Base-by-base conservation (phyloP, 2,888 invertebrate species). In the Nomada ruficornis region DNA sequence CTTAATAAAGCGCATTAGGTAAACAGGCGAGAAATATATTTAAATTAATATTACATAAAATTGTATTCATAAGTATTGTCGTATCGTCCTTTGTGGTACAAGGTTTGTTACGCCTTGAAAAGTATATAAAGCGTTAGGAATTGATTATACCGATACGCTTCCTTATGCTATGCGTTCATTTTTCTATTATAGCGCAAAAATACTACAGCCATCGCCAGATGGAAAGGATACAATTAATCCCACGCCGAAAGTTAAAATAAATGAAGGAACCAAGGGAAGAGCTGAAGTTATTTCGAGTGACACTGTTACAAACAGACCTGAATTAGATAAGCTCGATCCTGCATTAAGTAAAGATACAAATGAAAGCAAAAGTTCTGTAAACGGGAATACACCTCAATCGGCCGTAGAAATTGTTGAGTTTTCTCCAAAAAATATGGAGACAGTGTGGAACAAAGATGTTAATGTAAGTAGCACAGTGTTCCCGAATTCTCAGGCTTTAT, bases 111-210 rank as follows among this genome's bases (percentile, higher is more conserved):
- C 20, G 13, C 15, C 13, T 10, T 10, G 9, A 64, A 59, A 69
- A 64, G 42, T 44, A 47, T 47, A 23, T 54, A 54, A 55, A 54
- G 54, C 64, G 23, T 75, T 65, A 44, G 26, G 55, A 59, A 60
- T 52, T 18, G 29, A 47, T 50, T 0, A 23, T 4, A 0, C 10
- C 44, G 29, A 18, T 18, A 0, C 29, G 0, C 23, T 15, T 50
- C 7, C 18, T 81, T 52, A 75, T 57, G 2, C 50, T 42, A 10
- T 52, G 13, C 77, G 55, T 60, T 59, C 11, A 44, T 64, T 42
- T 83, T 68, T 83, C 11, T 36, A 65, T 83, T 83, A 26, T 79
- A 83, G 83, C 75, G 23, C 26, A 44, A 83, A 83, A 68, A 9
- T 42, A 20, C 20, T 55, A 69, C 44, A 36, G 36, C 36, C 36